A percentile compares a stretch with the other conserved stretches of the same genome.
Conservation (phyloP, 2,797 vertebrate genomes). For the Toxotes lorentzi region DNA sequence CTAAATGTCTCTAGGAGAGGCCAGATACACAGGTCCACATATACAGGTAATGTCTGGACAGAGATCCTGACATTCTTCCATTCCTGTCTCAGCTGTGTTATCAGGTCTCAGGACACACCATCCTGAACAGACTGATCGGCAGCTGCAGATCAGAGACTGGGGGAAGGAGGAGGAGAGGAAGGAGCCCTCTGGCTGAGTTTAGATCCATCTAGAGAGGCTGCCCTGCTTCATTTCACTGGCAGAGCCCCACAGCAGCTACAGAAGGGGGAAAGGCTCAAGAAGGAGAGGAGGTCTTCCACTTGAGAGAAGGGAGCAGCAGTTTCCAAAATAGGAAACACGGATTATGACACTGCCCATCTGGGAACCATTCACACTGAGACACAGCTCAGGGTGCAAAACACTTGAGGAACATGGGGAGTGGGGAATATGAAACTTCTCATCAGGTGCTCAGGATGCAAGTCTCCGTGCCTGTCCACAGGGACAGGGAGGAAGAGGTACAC, state of each 20-base stretch:
- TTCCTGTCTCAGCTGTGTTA: constrained; percentile 27
- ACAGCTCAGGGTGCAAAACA: constrained; percentile 41
- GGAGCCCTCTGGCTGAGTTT: constrained; percentile 51
- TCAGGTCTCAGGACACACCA: constrained; percentile 43
- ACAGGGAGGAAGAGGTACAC: neutral
- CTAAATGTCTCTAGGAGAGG: neutral
- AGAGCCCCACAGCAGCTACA: constrained; percentile 37
- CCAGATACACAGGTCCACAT: constrained; percentile 24
- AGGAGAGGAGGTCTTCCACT: constrained; percentile 30
- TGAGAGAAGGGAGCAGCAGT: constrained; percentile 31
- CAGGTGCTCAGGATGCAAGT: constrained; percentile 9
- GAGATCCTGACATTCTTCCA: constrained; percentile 31
- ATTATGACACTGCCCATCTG: constrained; percentile 58
- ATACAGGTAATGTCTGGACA: constrained; percentile 25
- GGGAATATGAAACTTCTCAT: constrained; percentile 23
- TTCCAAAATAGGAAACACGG: constrained; percentile 67
- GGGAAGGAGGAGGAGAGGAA: constrained; percentile 18
- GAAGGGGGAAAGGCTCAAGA: constrained; percentile 18
- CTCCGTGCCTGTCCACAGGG: neutral
- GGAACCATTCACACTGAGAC: constrained; percentile 54
- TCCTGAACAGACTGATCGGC: constrained; percentile 43
- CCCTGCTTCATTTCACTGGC: constrained; percentile 60
- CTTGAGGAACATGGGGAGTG: constrained; percentile 17
- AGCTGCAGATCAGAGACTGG: constrained; percentile 38
- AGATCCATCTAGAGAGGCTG: constrained; percentile 49